Percentiles rank a stretch among this genome's conserved stretches.
These are phyloP conservation scores for Thaleichthys pacificus DNA, from an alignment of 2,797 vertebrate species.

Conservation along the genomic window DNA sequence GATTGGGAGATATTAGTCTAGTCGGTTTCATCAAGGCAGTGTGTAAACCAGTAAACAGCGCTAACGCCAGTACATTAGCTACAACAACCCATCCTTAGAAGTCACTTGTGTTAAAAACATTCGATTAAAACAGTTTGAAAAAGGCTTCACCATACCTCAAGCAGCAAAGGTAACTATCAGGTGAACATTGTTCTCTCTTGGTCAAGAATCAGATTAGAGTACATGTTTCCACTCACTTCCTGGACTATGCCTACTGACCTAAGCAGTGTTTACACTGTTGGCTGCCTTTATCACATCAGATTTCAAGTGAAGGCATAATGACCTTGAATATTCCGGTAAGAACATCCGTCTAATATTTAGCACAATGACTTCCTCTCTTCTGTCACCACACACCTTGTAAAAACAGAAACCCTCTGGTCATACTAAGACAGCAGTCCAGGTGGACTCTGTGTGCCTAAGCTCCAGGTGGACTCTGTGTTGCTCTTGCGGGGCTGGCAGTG, in stretches of 20 bases:
- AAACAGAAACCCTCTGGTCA: constrained; percentile 21
- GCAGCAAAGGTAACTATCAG: constrained; percentile 73
- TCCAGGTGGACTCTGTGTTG: constrained; percentile 11
- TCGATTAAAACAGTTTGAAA: constrained; percentile 24
- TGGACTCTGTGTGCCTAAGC: too few species aligned
- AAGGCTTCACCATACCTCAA: constrained; percentile 70
- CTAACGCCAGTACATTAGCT: neutral
- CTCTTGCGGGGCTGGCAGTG: constrained; percentile 20
- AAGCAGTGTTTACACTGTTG: neutral
- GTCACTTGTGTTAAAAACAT: constrained; percentile 20
- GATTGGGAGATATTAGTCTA: constrained; percentile 31
- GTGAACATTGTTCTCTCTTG: constrained; percentile 71
- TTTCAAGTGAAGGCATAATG: constrained; percentile 23
- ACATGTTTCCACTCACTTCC: constrained; percentile 46
- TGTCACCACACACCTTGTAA: constrained; percentile 17
- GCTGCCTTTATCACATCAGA: constrained; percentile 16
- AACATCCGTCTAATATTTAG: constrained; percentile 14
- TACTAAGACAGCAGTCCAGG: constrained; percentile 10
- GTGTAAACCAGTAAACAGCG: constrained; percentile 37
- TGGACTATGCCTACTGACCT: constrained; percentile 44
- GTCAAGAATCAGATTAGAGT: constrained; percentile 68
- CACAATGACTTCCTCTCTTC: neutral
- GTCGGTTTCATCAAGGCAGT: constrained; percentile 52
- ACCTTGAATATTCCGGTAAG: constrained; percentile 6
- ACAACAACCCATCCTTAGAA: neutral